Evolutionary conservation across 2,113 vertebrate species (phyloP).

Genomic region (Callionymus lyra): DNA sequence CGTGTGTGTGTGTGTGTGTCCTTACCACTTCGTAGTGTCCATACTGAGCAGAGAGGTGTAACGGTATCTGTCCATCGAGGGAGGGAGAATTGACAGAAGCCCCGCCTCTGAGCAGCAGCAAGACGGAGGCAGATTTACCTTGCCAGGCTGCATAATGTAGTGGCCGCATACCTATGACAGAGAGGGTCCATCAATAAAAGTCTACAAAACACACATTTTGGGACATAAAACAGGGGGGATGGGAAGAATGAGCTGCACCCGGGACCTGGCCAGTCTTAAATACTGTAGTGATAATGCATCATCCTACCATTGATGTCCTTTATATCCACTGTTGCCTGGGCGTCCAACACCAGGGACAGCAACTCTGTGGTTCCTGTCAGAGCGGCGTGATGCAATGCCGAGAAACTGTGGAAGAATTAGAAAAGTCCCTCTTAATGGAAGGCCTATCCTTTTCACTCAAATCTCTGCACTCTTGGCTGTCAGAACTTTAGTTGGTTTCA

Average conservation of each 20-base stretch:
- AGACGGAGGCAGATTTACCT: slow-evolving; percentile 82
- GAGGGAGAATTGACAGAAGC: slow-evolving; percentile 83
- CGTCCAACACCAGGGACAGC: slow-evolving; percentile 84
- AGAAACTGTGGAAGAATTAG: slow-evolving; percentile 71
- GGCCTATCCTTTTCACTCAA: background rate
- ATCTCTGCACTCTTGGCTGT: slow-evolving; percentile 3
- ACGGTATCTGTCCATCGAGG: slow-evolving; percentile 83
- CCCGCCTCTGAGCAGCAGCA: slow-evolving; percentile 75
- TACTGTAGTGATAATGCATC: too few species aligned
- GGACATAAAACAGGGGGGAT: too few species aligned
- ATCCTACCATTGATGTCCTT: slow-evolving; percentile 87
- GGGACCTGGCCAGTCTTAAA: too few species aligned
- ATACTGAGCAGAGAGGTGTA: slow-evolving; percentile 90
- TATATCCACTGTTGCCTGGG: slow-evolving; percentile 89
- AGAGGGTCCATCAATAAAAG: background rate
- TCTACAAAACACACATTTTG: too few species aligned
- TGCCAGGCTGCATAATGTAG: slow-evolving; percentile 94
- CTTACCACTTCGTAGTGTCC: slow-evolving; percentile 95
- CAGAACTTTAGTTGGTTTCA: too few species aligned
- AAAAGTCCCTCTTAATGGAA: too few species aligned
- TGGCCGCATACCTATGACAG: slow-evolving; percentile 84
- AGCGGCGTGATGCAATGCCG: slow-evolving; percentile 86
- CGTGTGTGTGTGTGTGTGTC: slow-evolving; percentile 18
- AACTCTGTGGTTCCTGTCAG: slow-evolving; percentile 89
- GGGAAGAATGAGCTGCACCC: too few species aligned